These are phyloP conservation scores for Zingel zingel DNA, from an alignment of 2,113 vertebrate genomes.

Conservation along the genomic window DNA sequence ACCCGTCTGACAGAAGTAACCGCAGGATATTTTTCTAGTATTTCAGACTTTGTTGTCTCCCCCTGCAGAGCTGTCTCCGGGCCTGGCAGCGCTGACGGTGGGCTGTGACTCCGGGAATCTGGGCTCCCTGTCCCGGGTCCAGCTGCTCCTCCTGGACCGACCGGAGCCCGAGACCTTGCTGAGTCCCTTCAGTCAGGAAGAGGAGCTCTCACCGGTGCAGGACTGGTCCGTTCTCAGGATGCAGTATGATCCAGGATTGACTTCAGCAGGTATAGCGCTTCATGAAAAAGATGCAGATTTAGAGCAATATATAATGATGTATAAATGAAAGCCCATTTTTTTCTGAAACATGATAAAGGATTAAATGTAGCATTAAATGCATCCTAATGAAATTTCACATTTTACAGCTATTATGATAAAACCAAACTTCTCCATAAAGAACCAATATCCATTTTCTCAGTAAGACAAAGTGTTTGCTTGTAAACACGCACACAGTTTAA, in stretches of 20 bases:
- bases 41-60: slow-evolving; percentile 15
- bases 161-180: slow-evolving; percentile 17
- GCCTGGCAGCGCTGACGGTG: slow-evolving; percentile 75
- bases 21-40: not conserved
- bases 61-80: slow-evolving; percentile 74
- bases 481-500: not conserved
- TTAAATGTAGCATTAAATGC: not conserved
- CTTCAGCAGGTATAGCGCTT: slow-evolving; percentile 30
- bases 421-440: not conserved
- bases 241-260: not conserved
- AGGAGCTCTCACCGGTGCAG: slow-evolving; percentile 10
- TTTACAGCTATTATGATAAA: not conserved
- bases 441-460: not conserved
- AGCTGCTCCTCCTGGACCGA: slow-evolving; percentile 79
- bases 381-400: not conserved
- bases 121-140: slow-evolving; percentile 77
- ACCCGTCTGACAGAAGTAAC: not conserved
- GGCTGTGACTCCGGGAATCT: slow-evolving; percentile 71
- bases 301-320: not conserved
- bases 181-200: slow-evolving; percentile 38
- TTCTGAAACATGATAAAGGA: not conserved
- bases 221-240: slow-evolving; percentile 31
- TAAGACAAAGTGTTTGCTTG: not conserved
- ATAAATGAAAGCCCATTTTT: not conserved
- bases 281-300: not conserved